Evolutionary conservation across 2,888 invertebrate genomes (phyloP).

Genomic region (Phaonia tiefii): DNA sequence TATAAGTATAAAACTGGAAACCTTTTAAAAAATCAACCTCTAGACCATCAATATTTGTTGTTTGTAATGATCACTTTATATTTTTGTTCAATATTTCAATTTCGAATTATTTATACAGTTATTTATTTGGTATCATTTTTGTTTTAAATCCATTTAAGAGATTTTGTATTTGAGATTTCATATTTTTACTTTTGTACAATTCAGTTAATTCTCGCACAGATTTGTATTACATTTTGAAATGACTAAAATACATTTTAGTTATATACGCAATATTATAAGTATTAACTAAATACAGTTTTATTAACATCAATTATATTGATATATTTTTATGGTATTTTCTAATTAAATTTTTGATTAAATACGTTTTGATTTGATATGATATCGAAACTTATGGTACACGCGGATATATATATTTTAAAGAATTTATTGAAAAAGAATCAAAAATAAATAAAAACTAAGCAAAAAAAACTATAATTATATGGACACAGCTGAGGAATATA

Average conservation of each 20-base stretch:
- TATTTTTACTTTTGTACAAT: constrained; percentile 41
- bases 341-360: constrained; percentile 29
- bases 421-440: not conserved
- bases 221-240: constrained; percentile 18
- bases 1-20: no score
- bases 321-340: not conserved
- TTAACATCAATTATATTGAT: constrained; percentile 61
- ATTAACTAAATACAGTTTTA: not conserved
- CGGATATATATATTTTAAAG: no score
- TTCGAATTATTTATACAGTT: no score
- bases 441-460: not conserved
- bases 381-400: not conserved
- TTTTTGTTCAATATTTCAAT: not conserved
- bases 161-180: not conserved
- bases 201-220: constrained; percentile 36
- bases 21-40: no score
- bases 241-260: not conserved
- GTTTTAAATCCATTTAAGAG: not conserved
- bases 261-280: constrained; percentile 7
- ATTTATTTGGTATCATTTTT: not conserved
- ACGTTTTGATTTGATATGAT: constrained; percentile 17
- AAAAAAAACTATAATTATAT: constrained; percentile 36
- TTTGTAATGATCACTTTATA: constrained; percentile 7
- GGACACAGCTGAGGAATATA: constrained; percentile 59
- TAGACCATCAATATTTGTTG: not conserved